Percentiles rank a stretch among this genome's conserved stretches.
Evolutionary conservation across 2,113 vertebrate species (phyloP).

Genomic region (Nibea coibor): DNA sequence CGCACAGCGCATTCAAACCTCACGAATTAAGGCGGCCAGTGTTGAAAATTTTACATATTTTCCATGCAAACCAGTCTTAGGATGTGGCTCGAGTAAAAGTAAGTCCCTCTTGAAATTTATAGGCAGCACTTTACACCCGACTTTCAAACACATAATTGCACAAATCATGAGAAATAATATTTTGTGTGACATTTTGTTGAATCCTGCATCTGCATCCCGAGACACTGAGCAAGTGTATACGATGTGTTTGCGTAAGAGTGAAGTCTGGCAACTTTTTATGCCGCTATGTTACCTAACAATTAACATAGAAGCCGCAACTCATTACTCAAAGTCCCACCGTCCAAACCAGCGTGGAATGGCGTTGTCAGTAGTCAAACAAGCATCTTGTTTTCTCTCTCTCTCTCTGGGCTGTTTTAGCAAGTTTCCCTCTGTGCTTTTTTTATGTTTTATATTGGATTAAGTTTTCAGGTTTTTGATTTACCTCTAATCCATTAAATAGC

Average conservation of each 20-base stretch:
- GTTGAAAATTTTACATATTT: slow-evolving; percentile 52
- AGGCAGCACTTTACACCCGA: slow-evolving; percentile 44
- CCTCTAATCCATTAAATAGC: slow-evolving; percentile 57
- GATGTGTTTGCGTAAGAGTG: slow-evolving; percentile 45
- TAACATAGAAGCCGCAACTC: slow-evolving; percentile 63
- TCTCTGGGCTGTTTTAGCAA: slow-evolving; percentile 26
- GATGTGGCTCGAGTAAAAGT: slow-evolving; percentile 48
- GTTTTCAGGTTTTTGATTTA: slow-evolving; percentile 57
- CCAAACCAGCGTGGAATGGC: slow-evolving; percentile 65
- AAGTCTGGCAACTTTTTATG: slow-evolving; percentile 60
- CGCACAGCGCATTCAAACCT: not conserved
- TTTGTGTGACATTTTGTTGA: slow-evolving; percentile 65
- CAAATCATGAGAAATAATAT: slow-evolving; percentile 63
- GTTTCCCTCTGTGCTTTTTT: slow-evolving; percentile 8
- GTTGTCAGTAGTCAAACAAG: slow-evolving; percentile 68
- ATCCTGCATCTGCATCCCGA: slow-evolving; percentile 47
- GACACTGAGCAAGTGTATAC: slow-evolving; percentile 44
- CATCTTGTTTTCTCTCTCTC: slow-evolving; percentile 57
- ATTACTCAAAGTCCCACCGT: slow-evolving; percentile 58
- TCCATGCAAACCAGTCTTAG: slow-evolving; percentile 42
- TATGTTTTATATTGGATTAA: slow-evolving; percentile 41
- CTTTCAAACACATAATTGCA: slow-evolving; percentile 53
- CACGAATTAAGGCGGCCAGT: slow-evolving; percentile 5
- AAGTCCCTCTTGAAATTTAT: slow-evolving; percentile 40
- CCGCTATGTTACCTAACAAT: slow-evolving; percentile 73